Percentiles rank a stretch among this genome's conserved stretches.
phyloP scores from a whole-genome alignment of 2,113 vertebrate genomes.

The Strix aluco region DNA sequence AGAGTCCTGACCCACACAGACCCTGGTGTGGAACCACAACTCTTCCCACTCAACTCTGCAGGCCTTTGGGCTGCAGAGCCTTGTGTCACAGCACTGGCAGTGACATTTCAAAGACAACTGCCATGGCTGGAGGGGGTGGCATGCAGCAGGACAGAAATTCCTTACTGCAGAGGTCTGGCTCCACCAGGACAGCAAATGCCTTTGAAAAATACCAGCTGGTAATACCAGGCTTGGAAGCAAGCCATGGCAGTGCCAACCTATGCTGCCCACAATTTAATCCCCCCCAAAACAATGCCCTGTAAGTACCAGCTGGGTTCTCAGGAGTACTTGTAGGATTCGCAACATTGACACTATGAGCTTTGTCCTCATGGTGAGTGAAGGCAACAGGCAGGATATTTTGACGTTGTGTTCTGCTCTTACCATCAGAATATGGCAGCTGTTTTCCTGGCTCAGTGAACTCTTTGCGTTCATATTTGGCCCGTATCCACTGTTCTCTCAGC shows the following conservation, averaged over 20 bases:
- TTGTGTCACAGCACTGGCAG: not conserved
- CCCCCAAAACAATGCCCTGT: not conserved
- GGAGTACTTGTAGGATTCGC: not conserved
- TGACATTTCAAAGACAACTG: not conserved
- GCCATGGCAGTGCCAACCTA: not conserved
- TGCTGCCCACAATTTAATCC: not conserved
- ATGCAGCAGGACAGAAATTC: not conserved
- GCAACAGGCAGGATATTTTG: not conserved
- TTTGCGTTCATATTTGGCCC: constrained; percentile 87
- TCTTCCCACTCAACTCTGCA: not conserved
- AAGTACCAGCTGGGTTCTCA: not conserved
- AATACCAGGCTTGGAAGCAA: not conserved
- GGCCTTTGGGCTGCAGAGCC: not conserved
- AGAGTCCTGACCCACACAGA: not conserved
- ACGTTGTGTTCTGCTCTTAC: constrained; percentile 62
- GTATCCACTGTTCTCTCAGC: constrained; percentile 90
- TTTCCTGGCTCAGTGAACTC: constrained; percentile 77
- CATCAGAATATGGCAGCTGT: constrained; percentile 75
- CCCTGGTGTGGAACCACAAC: not conserved
- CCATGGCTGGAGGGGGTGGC: not conserved
- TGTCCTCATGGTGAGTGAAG: not conserved
- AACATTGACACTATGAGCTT: not conserved
- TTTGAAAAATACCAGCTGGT: not conserved
- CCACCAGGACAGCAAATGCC: not conserved
- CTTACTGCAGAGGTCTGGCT: not conserved